Evolutionary conservation across 2,888 invertebrate species (phyloP), one percentile per base, ranked within the genome.

Genomic region (Dione juno): DNA sequence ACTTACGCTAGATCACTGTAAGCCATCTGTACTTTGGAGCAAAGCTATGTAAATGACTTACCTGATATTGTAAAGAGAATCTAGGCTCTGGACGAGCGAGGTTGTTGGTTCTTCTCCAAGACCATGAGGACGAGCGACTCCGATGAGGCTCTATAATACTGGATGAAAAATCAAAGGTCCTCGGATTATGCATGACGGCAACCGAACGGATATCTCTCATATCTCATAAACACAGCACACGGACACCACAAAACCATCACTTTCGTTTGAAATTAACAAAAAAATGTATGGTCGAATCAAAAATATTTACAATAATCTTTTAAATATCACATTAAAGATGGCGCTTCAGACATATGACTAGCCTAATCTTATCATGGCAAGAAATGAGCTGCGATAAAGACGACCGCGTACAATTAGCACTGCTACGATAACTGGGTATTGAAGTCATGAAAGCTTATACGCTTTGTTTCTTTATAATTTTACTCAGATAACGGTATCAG

Each of bases 291-390:
- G 11, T 35, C n/a, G n/a, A 65, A 61, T 43, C 10, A 37, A 13
- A 66, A 50, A 54, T 75, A 75, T 69, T 76, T 74, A 70, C 65
- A 65, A 72, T 37, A 69, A 71, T 66, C 64, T 66, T 19, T 69
- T 77, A 82, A 75, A 73, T 76, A 78, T 78, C 74, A 70, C 75
- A 79, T 75, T 70, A 77, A 78, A 82, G 80, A 82, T 83, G 85
- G 83, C 85, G 84, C 81, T 81, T 79, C 74, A 75, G 80, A 86
- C 91, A 86, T 90, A 91, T 90, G 90, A 92, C 89, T 82, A 81
- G 75, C 82, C 75, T 88, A 87, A 91, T 90, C 91, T 92, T 90
- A 92, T 92, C 92, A 79, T 78, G 71, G 72, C 77, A 82, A 85
- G 87, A 86, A 89, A 87, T 83, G 82, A 78, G 83, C 79, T 50